phyloP scores from a whole-genome alignment of 1,140 invertebrate species.

The Heterodera carotae region DNA sequence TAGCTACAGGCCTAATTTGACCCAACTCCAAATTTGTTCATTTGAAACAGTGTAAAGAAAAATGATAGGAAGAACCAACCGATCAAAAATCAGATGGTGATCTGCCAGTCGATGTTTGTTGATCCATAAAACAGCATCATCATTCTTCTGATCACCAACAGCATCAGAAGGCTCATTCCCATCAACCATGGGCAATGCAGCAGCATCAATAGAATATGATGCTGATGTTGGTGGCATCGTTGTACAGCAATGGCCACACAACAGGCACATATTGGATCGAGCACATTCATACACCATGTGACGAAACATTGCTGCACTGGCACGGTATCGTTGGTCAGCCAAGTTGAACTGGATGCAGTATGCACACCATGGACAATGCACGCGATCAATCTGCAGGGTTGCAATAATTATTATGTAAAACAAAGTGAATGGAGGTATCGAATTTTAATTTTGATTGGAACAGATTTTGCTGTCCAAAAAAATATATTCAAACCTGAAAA shows the following conservation, averaged over 20 bases:
- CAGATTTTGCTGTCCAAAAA: too few species aligned
- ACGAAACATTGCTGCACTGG: neutral
- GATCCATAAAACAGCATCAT: neutral
- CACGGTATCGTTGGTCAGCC: neutral
- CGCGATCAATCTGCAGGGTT: neutral
- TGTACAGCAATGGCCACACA: neutral
- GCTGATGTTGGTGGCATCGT: neutral
- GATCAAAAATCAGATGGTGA: neutral
- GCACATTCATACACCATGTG: conserved; percentile 13
- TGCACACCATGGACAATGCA: neutral
- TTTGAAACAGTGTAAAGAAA: too few species aligned
- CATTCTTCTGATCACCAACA: neutral
- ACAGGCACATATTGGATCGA: neutral
- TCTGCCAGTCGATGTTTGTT: neutral
- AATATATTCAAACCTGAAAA: neutral
- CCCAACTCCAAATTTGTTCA: too few species aligned
- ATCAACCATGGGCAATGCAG: neutral
- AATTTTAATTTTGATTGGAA: too few species aligned
- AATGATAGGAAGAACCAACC: neutral
- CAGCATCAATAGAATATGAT: neutral
- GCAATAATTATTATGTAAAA: too few species aligned
- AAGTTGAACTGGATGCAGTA: neutral
- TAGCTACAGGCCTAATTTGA: too few species aligned
- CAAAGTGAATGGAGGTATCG: too few species aligned
- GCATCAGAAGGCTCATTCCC: neutral